Base-by-base conservation (phyloP, 2,113 vertebrate species). In the Oxyruncus cristatus region DNA sequence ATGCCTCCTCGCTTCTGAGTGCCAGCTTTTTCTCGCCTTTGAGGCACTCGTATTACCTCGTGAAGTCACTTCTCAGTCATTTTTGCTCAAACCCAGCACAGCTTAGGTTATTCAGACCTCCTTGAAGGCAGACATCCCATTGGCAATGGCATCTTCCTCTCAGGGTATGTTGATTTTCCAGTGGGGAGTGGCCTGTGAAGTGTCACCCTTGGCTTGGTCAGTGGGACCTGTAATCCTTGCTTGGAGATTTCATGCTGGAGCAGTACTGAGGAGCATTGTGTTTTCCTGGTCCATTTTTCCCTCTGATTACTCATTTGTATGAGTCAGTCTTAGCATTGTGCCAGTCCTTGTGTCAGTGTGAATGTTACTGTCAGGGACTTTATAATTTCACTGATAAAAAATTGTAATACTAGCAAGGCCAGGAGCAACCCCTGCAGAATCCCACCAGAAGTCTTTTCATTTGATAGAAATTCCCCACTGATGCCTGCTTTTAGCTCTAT, bases 371-470 rank as follows among this genome's bases (percentile, higher is more conserved):
- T 88, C 42, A 59, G 56, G 47, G 56, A 30, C 52, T 67, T 87
- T 14, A 1, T 52, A 72, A 52, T 83, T 93, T 88, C 63, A 19
- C 71, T 73, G 82, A 85, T 2, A 5, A 90, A 83, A 88, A 74
- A 17, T 35, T 49, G 49, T 75, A 80, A 71, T 70, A 42, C 24
- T 68, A 41, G 46, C 32, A 71, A 91, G 72, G 32, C 87, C 77
- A 50, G 66, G 67, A 89, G 63, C 50, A 91, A 50, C 30, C 37
- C 27, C 72, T 75, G 47, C 33, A 52, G 65, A 92, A 89, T 95
- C 56, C 61, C 52, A 86, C 65, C n/a, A 89, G 79, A 71, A 92
- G 50, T 93, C 89, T 88, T 91, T 93, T 76, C 65, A 71, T 95
- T 92, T 84, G 33, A 27, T 56, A 91, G 76, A 86, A 92, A 85